phyloP scores from a whole-genome alignment of 2,113 vertebrate species.

The Gila orcuttii region DNA sequence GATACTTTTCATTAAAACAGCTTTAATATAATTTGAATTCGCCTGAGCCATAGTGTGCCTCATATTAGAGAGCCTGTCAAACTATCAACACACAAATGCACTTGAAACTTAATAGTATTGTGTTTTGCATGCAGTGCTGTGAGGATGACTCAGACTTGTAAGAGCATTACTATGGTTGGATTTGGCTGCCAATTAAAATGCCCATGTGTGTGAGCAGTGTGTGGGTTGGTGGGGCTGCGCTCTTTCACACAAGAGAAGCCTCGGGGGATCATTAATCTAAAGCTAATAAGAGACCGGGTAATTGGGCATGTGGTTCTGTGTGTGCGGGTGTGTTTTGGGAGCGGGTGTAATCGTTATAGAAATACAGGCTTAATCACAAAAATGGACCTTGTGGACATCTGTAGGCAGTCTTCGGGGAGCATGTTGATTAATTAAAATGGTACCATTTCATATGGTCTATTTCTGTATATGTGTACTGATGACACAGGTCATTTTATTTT shows the following conservation, averaged over 20 bases:
- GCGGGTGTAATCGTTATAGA: constrained; percentile 40
- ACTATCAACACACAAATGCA: constrained; percentile 17
- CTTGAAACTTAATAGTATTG: constrained; percentile 29
- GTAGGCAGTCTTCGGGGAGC: constrained; percentile 45
- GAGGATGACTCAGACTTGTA: constrained; percentile 44
- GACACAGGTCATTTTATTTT: constrained; percentile 51
- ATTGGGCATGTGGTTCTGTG: constrained; percentile 41
- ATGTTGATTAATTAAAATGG: constrained; percentile 51
- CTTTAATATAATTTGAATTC: background rate
- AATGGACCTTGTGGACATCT: constrained; percentile 41
- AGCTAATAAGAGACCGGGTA: constrained; percentile 50
- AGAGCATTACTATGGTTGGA: constrained; percentile 47
- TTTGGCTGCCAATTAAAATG: constrained; percentile 54
- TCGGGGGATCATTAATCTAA: constrained; percentile 45
- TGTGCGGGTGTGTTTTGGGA: constrained; percentile 37
- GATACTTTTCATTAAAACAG: background rate
- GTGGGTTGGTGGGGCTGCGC: constrained; percentile 47
- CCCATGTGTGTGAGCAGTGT: constrained; percentile 50
- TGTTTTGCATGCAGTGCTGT: constrained; percentile 23
- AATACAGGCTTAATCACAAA: constrained; percentile 38
- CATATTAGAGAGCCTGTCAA: constrained; percentile 11
- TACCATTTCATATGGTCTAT: constrained; percentile 50
- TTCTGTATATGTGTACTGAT: constrained; percentile 53
- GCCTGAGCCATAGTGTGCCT: background rate
- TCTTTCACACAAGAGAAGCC: constrained; percentile 44